phyloP scores from a whole-genome alignment of 2,888 invertebrate species.

The Trichogramma dendrolimi region DNA sequence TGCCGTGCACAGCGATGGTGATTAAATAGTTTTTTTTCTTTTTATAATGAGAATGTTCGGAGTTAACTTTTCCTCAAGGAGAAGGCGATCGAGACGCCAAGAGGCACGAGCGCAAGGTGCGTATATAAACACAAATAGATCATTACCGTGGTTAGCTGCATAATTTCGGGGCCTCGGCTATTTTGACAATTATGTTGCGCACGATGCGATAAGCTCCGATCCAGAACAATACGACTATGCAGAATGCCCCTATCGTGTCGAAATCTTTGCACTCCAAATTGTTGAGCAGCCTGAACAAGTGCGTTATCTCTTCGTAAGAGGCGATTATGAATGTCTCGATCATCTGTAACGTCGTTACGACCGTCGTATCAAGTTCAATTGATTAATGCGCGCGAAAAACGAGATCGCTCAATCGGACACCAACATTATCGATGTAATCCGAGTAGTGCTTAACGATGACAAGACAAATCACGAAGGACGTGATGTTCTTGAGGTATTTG shows the following conservation, averaged over 20 bases:
- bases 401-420: neutral
- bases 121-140: no score
- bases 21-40: no score
- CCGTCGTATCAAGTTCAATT: neutral
- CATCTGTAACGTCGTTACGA: conserved; percentile 26
- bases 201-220: conserved; percentile 35
- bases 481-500: conserved; percentile 7
- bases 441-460: conserved; percentile 7
- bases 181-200: conserved; percentile 28
- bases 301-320: conserved; percentile 40
- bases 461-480: conserved; percentile 5
- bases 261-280: conserved; percentile 42
- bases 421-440: conserved; percentile 5
- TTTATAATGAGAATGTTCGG: no score
- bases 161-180: conserved; percentile 2
- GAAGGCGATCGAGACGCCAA: no score
- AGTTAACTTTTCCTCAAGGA: no score
- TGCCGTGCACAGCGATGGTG: no score
- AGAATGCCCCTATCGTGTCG: conserved; percentile 43
- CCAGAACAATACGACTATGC: conserved; percentile 42
- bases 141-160: no score
- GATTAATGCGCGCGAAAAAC: neutral
- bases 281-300: conserved; percentile 38
- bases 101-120: no score
- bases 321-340: conserved; percentile 37